These are phyloP conservation scores for Ambastaia sidthimunki DNA, from an alignment of 2,797 vertebrate species.

Conservation along the genomic window DNA sequence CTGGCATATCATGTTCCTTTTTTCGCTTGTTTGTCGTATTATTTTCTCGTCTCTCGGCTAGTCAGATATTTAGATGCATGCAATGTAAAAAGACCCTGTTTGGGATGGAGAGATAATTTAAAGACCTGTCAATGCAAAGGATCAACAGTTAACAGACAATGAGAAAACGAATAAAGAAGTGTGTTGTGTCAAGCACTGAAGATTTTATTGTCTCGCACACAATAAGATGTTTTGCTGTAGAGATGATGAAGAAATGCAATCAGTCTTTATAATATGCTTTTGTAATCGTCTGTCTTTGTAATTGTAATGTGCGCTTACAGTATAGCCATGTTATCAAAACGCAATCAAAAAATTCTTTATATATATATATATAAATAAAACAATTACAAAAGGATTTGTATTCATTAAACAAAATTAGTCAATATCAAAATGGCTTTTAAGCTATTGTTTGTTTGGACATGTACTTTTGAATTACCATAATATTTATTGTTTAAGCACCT, in stretches of 20 bases:
- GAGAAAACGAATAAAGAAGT: constrained; percentile 7
- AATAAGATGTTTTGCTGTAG: background rate
- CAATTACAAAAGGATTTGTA: background rate
- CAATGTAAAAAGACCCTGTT: constrained; percentile 16
- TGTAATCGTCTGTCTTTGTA: no score
- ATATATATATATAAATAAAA: background rate
- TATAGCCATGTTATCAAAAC: background rate
- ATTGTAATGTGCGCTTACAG: background rate
- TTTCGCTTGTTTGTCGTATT: constrained; percentile 34
- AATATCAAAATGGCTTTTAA: background rate
- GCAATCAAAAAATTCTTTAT: background rate
- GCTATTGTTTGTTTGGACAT: no score
- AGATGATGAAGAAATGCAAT: background rate
- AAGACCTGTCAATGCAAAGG: constrained; percentile 17
- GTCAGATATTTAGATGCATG: constrained; percentile 13
- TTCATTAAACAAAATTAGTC: background rate
- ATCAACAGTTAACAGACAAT: constrained; percentile 10
- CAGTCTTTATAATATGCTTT: no score
- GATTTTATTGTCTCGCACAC: background rate
- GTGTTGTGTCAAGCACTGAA: background rate
- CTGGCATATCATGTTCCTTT: constrained; percentile 35
- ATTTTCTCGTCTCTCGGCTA: constrained; percentile 26
- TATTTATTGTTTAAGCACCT: no score
- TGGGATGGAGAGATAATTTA: constrained; percentile 19
- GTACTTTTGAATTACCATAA: no score